Evolutionary conservation across 2,113 vertebrate species (phyloP).

Genomic region (Cervus canadensis): DNA sequence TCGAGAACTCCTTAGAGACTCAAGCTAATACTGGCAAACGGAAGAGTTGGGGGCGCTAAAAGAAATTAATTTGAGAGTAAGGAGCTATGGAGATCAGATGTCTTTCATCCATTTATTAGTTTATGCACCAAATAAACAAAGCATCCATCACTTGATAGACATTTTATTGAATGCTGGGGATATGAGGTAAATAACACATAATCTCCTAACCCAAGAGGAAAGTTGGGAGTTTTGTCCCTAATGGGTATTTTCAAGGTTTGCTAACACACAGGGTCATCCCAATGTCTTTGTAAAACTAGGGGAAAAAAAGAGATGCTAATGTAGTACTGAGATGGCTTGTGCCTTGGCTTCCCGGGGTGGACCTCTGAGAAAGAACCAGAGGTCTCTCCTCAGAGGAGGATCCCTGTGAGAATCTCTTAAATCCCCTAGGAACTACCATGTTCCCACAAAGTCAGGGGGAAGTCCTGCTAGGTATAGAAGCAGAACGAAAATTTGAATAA

Average conservation of each 20-base stretch:
- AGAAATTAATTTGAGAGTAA: background rate
- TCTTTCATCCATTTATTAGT: background rate
- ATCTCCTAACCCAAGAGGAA: background rate
- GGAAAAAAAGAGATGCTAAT: background rate
- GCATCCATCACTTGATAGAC: background rate
- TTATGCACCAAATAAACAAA: background rate
- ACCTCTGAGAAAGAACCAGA: background rate
- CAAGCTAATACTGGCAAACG: background rate
- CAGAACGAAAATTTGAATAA: slow-evolving; percentile 32
- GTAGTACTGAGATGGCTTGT: background rate
- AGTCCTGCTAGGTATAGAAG: slow-evolving; percentile 24
- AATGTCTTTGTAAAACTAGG: background rate
- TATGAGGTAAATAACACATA: background rate
- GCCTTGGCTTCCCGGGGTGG: background rate
- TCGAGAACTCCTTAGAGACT: background rate
- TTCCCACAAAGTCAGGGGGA: slow-evolving; percentile 28
- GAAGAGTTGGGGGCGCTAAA: background rate
- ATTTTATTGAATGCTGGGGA: background rate
- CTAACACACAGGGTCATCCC: background rate
- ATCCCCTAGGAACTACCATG: background rate
- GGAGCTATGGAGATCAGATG: background rate
- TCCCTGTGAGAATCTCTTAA: background rate
- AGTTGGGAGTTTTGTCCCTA: background rate
- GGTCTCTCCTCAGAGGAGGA: background rate
- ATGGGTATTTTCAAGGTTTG: background rate